phyloP scores from a whole-genome alignment of 2,888 invertebrate species.

The Drosophila prolongata region DNA sequence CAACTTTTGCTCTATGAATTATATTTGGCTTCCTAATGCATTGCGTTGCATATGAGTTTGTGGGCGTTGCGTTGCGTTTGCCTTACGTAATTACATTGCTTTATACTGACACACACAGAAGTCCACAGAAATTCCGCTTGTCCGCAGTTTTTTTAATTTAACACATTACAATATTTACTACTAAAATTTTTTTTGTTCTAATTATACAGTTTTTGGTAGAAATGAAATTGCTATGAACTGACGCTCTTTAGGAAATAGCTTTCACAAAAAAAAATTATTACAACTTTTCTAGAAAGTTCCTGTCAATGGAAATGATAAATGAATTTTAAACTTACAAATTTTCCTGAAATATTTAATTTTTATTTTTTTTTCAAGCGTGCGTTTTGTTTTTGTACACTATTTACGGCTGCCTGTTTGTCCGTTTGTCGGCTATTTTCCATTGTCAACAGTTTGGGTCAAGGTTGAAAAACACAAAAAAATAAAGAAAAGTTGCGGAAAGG shows the following conservation, averaged over 20 bases:
- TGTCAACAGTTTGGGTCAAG: slow-evolving; percentile 67
- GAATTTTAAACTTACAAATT: not conserved
- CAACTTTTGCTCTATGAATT: slow-evolving; percentile 37
- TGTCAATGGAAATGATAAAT: not conserved
- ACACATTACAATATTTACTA: too few relatives aligned
- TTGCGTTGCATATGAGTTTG: slow-evolving; percentile 32
- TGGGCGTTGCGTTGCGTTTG: slow-evolving; percentile 21
- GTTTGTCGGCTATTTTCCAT: slow-evolving; percentile 36
- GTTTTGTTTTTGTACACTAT: slow-evolving; percentile 19
- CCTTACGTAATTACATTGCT: slow-evolving; percentile 3
- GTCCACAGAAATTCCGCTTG: slow-evolving; percentile 1
- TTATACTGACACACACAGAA: slow-evolving; percentile 5
- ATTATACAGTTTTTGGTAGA: too few relatives aligned
- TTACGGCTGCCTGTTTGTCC: slow-evolving; percentile 20
- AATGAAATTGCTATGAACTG: too few relatives aligned
- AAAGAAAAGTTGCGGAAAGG: slow-evolving; percentile 32
- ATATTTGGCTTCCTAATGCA: slow-evolving; percentile 41
- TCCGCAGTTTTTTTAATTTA: not conserved
- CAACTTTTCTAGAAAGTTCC: not conserved
- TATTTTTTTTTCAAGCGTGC: not conserved
- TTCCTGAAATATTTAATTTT: not conserved
- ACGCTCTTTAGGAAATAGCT: too few relatives aligned
- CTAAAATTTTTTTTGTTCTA: too few relatives aligned
- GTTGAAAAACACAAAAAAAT: slow-evolving; percentile 36
- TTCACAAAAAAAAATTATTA: too few relatives aligned